A percentile compares a stretch with the other conserved stretches of the same genome.
These are phyloP conservation scores for Sebastes fasciatus DNA, from an alignment of 2,113 vertebrate species.

Conservation along the genomic window DNA sequence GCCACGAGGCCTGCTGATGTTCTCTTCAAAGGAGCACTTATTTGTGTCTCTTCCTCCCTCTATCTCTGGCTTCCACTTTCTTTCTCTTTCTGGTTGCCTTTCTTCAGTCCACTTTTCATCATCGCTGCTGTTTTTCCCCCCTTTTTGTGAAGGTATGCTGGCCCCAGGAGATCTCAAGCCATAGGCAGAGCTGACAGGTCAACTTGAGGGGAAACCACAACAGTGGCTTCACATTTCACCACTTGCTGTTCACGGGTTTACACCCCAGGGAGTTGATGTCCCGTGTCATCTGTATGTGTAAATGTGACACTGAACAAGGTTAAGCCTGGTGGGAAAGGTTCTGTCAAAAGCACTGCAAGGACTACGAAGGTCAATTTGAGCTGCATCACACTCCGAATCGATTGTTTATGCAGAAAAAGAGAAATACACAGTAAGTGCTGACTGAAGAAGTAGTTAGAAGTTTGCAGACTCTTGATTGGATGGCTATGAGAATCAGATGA, in stretches of 20 bases:
- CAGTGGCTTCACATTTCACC: constrained; percentile 41
- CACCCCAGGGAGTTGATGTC: constrained; percentile 31
- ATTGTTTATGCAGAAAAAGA: background rate
- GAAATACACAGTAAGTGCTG: background rate
- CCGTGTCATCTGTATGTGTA: constrained; percentile 12
- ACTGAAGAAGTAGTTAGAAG: background rate
- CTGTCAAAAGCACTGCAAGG: constrained; percentile 17
- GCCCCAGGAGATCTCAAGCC: constrained; percentile 24
- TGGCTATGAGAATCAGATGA: background rate
- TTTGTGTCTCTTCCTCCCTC: constrained; percentile 37
- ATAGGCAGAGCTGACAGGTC: constrained; percentile 44
- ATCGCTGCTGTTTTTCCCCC: constrained; percentile 7
- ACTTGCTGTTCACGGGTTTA: constrained; percentile 41
- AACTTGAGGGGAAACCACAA: constrained; percentile 49
- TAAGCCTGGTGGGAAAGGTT: constrained; percentile 26
- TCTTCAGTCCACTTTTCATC: constrained; percentile 34
- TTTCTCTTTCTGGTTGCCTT: constrained; percentile 26
- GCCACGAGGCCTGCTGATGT: constrained; percentile 61
- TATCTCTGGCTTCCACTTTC: constrained; percentile 43
- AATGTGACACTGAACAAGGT: constrained; percentile 30
- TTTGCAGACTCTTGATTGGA: background rate
- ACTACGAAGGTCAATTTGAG: constrained; percentile 19
- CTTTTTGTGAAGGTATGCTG: constrained; percentile 41
- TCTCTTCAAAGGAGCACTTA: constrained; percentile 73
- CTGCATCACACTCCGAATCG: background rate